These are phyloP conservation scores for Sparus aurata DNA, from an alignment of 2,797 vertebrate genomes.

Conservation along the genomic window DNA sequence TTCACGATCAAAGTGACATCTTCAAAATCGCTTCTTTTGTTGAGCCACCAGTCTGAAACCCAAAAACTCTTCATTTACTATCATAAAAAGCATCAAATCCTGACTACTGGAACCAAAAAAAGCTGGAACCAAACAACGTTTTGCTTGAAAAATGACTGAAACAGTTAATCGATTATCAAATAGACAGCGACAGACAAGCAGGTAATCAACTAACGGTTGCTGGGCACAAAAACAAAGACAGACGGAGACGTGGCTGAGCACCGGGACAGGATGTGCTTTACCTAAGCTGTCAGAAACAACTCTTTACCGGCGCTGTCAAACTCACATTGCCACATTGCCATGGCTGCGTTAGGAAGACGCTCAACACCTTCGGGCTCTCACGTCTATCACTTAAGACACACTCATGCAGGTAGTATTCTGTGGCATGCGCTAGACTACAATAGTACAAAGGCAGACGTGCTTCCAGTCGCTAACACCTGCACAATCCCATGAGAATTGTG, in stretches of 20 bases:
- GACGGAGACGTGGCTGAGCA: not conserved
- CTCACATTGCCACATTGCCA: constrained; percentile 23
- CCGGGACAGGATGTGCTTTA: constrained; percentile 25
- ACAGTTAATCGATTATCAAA: no score
- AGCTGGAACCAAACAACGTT: no score
- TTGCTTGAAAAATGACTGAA: no score
- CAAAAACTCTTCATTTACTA: no score
- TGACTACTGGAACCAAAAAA: no score
- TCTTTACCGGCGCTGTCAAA: constrained; percentile 38
- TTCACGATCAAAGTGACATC: no score
- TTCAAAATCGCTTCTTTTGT: no score
- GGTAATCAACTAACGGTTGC: no score
- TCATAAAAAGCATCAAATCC: no score
- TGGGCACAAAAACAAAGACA: constrained; percentile 1
- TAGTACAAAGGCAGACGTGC: constrained; percentile 35
- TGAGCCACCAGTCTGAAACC: no score
- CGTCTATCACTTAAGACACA: constrained; percentile 36
- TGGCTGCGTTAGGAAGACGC: constrained; percentile 32
- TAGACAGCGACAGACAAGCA: no score
- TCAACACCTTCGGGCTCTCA: constrained; percentile 40
- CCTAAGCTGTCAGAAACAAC: constrained; percentile 1
- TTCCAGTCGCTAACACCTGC: constrained; percentile 63
- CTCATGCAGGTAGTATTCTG: constrained; percentile 22
- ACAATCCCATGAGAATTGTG: constrained; percentile 52
- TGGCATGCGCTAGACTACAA: constrained; percentile 4